Evolutionary conservation across 2,888 invertebrate genomes (phyloP).

Genomic region (Drosophila siamana): DNA sequence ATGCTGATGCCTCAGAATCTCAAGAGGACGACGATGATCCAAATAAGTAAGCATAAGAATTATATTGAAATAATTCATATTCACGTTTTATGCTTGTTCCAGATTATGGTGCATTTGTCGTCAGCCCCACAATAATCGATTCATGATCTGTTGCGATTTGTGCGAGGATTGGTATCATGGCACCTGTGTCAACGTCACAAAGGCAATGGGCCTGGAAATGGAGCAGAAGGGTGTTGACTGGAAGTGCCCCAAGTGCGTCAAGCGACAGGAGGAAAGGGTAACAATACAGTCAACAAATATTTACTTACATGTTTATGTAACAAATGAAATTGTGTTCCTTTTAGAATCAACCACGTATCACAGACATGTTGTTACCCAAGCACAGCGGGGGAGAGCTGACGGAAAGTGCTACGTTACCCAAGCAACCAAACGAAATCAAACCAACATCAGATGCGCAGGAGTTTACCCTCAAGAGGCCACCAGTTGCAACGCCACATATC

Average conservation of each 20-base stretch:
- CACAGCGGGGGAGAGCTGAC: slow-evolving; percentile 7
- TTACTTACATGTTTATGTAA: neutral
- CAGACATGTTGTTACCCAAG: slow-evolving; percentile 60
- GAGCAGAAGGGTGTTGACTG: slow-evolving; percentile 94
- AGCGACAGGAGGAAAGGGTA: slow-evolving; percentile 81
- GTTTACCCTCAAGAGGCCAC: slow-evolving; percentile 21
- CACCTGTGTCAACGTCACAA: slow-evolving; percentile 97
- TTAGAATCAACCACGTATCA: slow-evolving; percentile 69
- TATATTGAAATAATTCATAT: neutral
- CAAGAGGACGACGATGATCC: slow-evolving; percentile 97
- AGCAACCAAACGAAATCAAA: slow-evolving; percentile 44
- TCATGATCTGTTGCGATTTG: slow-evolving; percentile 98
- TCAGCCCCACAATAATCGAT: slow-evolving; percentile 97
- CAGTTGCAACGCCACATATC: slow-evolving; percentile 6
- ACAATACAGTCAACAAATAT: neutral
- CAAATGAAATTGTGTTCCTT: neutral
- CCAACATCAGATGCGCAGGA: slow-evolving; percentile 22
- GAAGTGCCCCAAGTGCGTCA: slow-evolving; percentile 93
- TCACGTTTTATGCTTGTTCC: slow-evolving; percentile 37
- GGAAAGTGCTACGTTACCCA: slow-evolving; percentile 22
- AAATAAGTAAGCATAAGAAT: slow-evolving; percentile 87
- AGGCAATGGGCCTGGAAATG: slow-evolving; percentile 96
- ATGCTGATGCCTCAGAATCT: slow-evolving; percentile 82
- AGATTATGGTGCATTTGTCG: slow-evolving; percentile 97
- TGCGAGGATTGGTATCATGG: slow-evolving; percentile 99